Base-by-base conservation (phyloP, 2,113 vertebrate species). In the Amazona vittata region DNA sequence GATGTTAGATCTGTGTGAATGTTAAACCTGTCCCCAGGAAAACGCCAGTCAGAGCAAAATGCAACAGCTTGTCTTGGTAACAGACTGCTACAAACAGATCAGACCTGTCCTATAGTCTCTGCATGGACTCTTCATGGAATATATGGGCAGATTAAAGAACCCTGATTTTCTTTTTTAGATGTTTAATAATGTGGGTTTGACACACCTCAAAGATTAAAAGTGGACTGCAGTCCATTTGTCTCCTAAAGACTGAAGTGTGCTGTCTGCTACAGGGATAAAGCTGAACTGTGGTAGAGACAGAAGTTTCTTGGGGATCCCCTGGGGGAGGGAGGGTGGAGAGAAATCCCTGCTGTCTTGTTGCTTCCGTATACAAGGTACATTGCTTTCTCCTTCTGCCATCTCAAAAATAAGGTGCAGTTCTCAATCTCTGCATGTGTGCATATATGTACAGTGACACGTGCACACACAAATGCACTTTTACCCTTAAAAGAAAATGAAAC, bases 121-220 rank as follows among this genome's bases (percentile, higher is more conserved):
- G 65, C 62, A 8, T 74, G 83, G 81, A 57, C 39, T 87, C 59
- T 76, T 67, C 14, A 13, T 78, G 31, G 70, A 85, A 65, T 85
- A n/a, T 60, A 76, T 13, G 63, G 78, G 53, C 65, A 91, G 53
- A 80, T 96, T 91, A 94, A 85, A 90, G 82, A 77, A 35, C 67
- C 74, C 82, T 67, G 49, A 64, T 83, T 59, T 47, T 89, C 63
- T 71, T 90, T 92, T 95, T 94, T 43, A 87, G 90, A 50, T 77
- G 55, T 87, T 90, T 87, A 91, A 80, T 91, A 67, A 53, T 93
- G 59, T 74, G 53, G 13, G 63, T 93, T 85, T 93, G 93, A 85
- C 92, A 94, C 87, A 93, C 84, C 94, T 94, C 85, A 85, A 85
- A 90, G 90, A 91, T 95, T 96, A 94, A 86, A 96, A 92, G 78